phyloP scores from a whole-genome alignment of 2,113 vertebrate species.

The Oryzias celebensis region DNA sequence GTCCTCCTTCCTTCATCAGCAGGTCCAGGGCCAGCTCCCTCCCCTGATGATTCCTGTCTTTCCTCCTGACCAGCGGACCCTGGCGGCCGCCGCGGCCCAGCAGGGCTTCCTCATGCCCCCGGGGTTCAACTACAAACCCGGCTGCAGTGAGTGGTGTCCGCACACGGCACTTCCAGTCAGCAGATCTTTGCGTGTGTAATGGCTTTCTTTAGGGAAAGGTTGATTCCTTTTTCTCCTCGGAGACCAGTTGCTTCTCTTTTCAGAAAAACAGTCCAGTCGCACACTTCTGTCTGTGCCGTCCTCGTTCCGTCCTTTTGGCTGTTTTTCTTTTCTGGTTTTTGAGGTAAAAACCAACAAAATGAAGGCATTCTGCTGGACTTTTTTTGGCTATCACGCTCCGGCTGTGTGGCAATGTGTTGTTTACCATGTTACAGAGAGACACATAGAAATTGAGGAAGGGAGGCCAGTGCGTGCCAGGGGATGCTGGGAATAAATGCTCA shows the following conservation, averaged over 20 bases:
- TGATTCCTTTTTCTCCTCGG: too few species aligned
- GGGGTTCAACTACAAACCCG: constrained; percentile 99
- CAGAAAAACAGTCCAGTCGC: constrained; percentile 71
- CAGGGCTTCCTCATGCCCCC: constrained; percentile 98
- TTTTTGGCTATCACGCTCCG: constrained; percentile 75
- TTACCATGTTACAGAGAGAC: constrained; percentile 75
- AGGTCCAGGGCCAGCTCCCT: constrained; percentile 98
- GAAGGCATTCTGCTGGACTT: constrained; percentile 67
- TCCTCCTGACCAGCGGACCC: constrained; percentile 95
- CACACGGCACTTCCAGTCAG: not conserved
- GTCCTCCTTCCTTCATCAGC: constrained; percentile 76
- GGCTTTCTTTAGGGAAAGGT: too few species aligned
- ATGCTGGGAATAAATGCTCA: constrained; percentile 74
- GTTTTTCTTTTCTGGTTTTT: constrained; percentile 74
- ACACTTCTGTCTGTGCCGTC: constrained; percentile 48
- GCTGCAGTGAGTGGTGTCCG: constrained; percentile 87
- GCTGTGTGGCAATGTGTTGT: constrained; percentile 85
- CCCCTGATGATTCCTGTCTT: constrained; percentile 98
- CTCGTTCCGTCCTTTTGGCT: constrained; percentile 55
- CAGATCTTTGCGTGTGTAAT: constrained; percentile 9
- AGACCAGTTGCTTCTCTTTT: constrained; percentile 37
- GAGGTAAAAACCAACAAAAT: constrained; percentile 72
- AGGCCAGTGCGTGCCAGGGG: constrained; percentile 61
- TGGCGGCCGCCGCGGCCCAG: constrained; percentile 94
- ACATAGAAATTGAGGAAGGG: constrained; percentile 36